Evolutionary conservation across 1,140 invertebrate species (phyloP).

Genomic region (Cecropterus lyciades): DNA sequence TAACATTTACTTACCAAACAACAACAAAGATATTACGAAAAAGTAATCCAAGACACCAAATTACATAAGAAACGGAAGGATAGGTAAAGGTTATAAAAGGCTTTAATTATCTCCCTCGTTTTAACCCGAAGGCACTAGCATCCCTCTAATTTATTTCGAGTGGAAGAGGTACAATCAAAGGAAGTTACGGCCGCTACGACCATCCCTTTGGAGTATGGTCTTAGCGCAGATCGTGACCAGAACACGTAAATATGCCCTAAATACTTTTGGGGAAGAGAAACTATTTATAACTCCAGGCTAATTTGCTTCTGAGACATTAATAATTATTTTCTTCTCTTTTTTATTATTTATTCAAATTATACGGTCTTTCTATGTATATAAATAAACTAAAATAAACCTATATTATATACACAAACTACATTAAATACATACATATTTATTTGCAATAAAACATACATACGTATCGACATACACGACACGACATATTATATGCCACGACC

Average conservation of each 20-base stretch:
- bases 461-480: too few relatives aligned
- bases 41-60: not conserved
- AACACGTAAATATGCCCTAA: conserved; percentile 1
- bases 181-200: not conserved
- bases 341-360: too few relatives aligned
- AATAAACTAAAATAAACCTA: too few relatives aligned
- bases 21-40: too few relatives aligned
- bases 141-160: conserved; percentile 7
- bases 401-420: too few relatives aligned
- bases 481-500: too few relatives aligned
- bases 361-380: too few relatives aligned
- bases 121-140: not conserved
- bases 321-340: too few relatives aligned
- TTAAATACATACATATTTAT: too few relatives aligned
- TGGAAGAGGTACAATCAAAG: conserved; percentile 6
- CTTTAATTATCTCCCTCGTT: not conserved
- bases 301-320: too few relatives aligned
- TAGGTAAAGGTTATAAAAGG: not conserved
- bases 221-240: not conserved
- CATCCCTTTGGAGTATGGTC: not conserved
- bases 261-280: not conserved
- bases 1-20: too few relatives aligned
- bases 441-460: too few relatives aligned
- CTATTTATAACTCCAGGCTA: not conserved
- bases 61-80: not conserved